A percentile compares a stretch with the other conserved stretches of the same genome.
Evolutionary conservation across 1,140 invertebrate genomes (phyloP).

Genomic region (Leptestheria dahalacensis): DNA sequence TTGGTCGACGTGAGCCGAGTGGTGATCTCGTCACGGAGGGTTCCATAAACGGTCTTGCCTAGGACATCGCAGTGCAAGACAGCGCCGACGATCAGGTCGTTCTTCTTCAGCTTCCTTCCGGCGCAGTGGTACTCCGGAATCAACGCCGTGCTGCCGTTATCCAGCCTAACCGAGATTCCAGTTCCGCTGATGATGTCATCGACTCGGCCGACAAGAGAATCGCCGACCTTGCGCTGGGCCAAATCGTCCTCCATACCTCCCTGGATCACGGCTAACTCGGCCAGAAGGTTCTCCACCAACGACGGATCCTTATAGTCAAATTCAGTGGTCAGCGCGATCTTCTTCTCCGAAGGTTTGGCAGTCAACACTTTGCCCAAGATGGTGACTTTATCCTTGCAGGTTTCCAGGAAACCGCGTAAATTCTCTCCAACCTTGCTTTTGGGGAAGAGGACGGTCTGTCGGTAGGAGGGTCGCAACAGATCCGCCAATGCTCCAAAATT

Average conservation of each 20-base stretch:
- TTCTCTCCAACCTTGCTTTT: not conserved
- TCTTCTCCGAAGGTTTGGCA: not conserved
- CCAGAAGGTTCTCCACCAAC: not conserved
- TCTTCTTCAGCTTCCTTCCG: not conserved
- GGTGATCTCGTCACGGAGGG: not conserved
- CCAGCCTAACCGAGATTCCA: not conserved
- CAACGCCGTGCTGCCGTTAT: conserved; percentile 3
- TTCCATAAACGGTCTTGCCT: not conserved
- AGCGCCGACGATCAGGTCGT: conserved; percentile 6
- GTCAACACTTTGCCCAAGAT: conserved; percentile 1
- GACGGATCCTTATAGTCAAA: not conserved
- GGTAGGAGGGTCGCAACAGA: not conserved
- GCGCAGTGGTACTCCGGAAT: conserved; percentile 7
- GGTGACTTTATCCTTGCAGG: not conserved
- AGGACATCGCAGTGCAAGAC: not conserved
- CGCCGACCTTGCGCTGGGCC: not conserved
- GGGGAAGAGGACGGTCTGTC: not conserved
- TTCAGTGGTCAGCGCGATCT: not conserved
- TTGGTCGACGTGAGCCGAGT: not conserved
- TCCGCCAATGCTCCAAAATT: not conserved
- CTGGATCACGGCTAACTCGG: not conserved
- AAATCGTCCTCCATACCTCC: not conserved
- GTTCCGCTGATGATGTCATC: not conserved
- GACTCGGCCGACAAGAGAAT: conserved; percentile 3
- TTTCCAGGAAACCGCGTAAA: not conserved